Conservation (phyloP, 2,113 vertebrate species). For the Coregonus clupeaformis region DNA sequence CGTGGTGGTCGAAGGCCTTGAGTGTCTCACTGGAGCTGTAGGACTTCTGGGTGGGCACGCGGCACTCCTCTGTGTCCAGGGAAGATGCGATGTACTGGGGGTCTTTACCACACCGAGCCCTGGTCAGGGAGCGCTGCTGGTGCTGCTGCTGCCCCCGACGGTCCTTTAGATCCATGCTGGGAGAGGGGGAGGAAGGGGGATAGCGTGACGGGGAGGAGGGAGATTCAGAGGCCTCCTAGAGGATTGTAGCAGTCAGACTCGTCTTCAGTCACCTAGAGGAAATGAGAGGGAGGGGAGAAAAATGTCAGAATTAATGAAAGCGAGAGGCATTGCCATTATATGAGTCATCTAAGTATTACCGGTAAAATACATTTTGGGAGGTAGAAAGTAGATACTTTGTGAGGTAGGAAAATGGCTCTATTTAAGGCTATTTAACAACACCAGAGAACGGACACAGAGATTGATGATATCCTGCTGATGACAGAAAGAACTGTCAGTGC, state of each 20-base stretch:
- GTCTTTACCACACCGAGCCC: slow-evolving; percentile 87
- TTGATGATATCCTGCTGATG: too few species aligned
- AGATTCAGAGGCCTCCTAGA: not conserved
- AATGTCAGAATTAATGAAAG: too few species aligned
- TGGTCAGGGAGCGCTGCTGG: slow-evolving; percentile 85
- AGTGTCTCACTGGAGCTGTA: slow-evolving; percentile 97
- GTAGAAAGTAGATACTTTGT: not conserved
- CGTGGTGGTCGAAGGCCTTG: slow-evolving; percentile 91
- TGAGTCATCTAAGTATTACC: not conserved
- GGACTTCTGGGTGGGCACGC: slow-evolving; percentile 95
- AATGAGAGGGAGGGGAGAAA: not conserved
- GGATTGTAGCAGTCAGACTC: not conserved
- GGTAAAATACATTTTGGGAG: not conserved
- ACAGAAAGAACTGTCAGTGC: too few species aligned
- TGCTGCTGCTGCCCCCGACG: slow-evolving; percentile 55
- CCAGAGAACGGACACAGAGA: not conserved
- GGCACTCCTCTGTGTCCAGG: slow-evolving; percentile 88
- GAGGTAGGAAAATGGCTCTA: slow-evolving; percentile 34
- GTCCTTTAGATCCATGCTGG: slow-evolving; percentile 90
- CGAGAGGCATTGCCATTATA: not conserved
- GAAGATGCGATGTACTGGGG: slow-evolving; percentile 90
- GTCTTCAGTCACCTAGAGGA: not conserved
- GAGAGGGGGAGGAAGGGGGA: slow-evolving; percentile 1
- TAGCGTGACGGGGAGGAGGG: not conserved
- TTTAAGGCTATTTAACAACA: not conserved